Evolutionary conservation across 1,140 invertebrate species (phyloP), one percentile per base, ranked within the genome.

Genomic region (Leptopilina clavipes): DNA sequence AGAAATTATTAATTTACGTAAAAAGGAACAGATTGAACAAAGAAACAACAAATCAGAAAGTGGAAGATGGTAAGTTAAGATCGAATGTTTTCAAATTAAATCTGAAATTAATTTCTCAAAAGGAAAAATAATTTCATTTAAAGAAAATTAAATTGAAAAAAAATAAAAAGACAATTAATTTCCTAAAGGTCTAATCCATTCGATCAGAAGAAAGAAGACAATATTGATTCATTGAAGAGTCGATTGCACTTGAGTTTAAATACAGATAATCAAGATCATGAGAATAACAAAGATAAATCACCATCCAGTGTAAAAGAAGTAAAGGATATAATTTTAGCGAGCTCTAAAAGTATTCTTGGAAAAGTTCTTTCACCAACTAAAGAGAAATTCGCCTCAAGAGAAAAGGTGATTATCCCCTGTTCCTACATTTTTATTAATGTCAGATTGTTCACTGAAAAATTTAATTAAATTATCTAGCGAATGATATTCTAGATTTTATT

Each of bases 321-420:
- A 1, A 94, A 95, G 79, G 95, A 95, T 79, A 93, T 95, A 82
- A 93, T 95, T 83, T 82, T 96, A 14, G 92, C 93, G 2, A 93
- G 94, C 78, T 95, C 95, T 3, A 96, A 96, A 86, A 95, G 90
- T 84, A 93, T 96, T 78, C 89, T 96, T 73, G 95, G 94, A 25
- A 96, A 96, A 90, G 94, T 96, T 81, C 90, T 96, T 8, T 96
- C 95, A 0, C 95, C 95, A 0, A 92, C 93, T 0, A 94, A 93
- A 89, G 94, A 95, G 83, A 95, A 94, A 86, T 91, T 88, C 74
- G 76, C 79, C 14, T 77, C 82, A 0, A 87, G 87, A 75, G 90
- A 91, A 80, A 91, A 90, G 85, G 89, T 89, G 77, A 80, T 65
- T 75, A 72, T 48, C n/a, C n/a, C 6, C 25, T 31, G 77, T 48